These are phyloP conservation scores for Phylloscopus collybita DNA, from an alignment of 2,797 vertebrate genomes.

Conservation along the genomic window DNA sequence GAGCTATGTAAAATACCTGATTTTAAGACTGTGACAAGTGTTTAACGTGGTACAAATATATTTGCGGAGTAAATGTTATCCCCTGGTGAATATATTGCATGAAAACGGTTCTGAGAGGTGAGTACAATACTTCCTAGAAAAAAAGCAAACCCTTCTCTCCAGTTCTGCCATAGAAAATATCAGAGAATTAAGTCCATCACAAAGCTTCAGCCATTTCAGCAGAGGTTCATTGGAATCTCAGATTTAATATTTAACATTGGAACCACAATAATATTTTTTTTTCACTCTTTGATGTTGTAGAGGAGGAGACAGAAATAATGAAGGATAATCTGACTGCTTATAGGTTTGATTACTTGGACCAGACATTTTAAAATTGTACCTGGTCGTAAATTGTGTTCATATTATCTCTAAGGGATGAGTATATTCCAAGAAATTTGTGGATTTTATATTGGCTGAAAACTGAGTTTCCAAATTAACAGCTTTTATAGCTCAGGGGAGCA, in stretches of 20 bases:
- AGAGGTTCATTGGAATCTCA: not conserved
- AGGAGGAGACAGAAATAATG: not conserved
- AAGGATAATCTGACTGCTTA: not conserved
- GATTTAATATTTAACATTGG: not conserved
- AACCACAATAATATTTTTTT: not conserved
- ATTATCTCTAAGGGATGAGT: not conserved
- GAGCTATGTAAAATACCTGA: constrained; percentile 28
- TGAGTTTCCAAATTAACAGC: not conserved
- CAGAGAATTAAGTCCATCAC: not conserved
- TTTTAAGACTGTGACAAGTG: constrained; percentile 6
- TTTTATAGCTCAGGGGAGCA: not conserved
- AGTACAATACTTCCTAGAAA: not conserved
- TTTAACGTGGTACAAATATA: constrained; percentile 30
- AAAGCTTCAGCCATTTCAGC: not conserved
- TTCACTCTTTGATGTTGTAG: not conserved
- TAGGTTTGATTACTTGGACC: not conserved
- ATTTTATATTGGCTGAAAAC: not conserved
- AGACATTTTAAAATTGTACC: not conserved
- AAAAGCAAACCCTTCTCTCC: not conserved
- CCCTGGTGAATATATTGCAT: not conserved
- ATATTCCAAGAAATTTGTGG: not conserved
- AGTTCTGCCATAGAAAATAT: not conserved
- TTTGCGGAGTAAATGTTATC: not conserved
- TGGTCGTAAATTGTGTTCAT: not conserved
- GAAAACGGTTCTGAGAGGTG: not conserved